Conservation (phyloP, 2,888 invertebrate genomes). For the Xylophagus ater region DNA sequence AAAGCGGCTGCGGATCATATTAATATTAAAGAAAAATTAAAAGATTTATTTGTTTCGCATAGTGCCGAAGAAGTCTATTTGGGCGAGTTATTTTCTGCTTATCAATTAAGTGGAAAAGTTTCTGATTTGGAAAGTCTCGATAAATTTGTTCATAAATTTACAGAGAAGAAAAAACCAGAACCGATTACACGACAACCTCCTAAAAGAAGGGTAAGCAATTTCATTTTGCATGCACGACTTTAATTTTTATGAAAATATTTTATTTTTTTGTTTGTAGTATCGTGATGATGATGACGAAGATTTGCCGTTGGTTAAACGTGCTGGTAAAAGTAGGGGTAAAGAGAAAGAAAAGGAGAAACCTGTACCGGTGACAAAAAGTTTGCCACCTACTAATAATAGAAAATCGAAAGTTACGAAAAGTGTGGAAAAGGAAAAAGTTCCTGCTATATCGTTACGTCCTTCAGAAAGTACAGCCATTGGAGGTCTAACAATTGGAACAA, state of each 20-base stretch:
- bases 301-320: conserved; percentile 40
- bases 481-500: conserved; percentile 52
- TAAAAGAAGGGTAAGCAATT: conserved; percentile 37
- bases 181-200: neutral
- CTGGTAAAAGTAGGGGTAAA: conserved; percentile 26
- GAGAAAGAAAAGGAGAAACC: conserved; percentile 30
- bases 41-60: conserved; percentile 46
- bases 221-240: no score
- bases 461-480: conserved; percentile 63
- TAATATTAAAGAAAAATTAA: conserved; percentile 50
- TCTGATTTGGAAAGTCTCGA: conserved; percentile 32
- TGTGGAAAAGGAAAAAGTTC: conserved; percentile 33
- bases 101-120: conserved; percentile 46
- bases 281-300: conserved; percentile 40
- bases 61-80: conserved; percentile 54
- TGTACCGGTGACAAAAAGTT: neutral
- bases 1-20: conserved; percentile 56
- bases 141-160: no score
- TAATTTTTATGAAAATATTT: no score
- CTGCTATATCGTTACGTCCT: conserved; percentile 43
- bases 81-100: conserved; percentile 54
- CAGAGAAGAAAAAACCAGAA: conserved; percentile 4
- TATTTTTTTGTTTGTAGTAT: conserved; percentile 23
- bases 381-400: neutral
- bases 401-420: conserved; percentile 28